Evolutionary conservation across 2,113 vertebrate genomes (phyloP).

Genomic region (Lampris incognitus): DNA sequence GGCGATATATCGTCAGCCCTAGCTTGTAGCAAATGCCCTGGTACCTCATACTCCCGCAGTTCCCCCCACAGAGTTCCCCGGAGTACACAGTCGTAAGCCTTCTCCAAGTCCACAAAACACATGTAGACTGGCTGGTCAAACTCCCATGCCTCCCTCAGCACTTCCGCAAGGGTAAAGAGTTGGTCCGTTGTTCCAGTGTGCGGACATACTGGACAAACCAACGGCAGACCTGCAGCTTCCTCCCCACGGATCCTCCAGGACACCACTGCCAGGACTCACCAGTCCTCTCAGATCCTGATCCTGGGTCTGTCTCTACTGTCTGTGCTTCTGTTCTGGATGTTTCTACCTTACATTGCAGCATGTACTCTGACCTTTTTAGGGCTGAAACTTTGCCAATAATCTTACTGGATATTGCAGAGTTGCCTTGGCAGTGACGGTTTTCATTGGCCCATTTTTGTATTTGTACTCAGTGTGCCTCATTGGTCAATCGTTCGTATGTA

Average conservation of each 20-base stretch:
- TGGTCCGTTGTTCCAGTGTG: constrained; percentile 12
- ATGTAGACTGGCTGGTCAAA: too few relatives aligned
- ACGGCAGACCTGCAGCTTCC: background rate
- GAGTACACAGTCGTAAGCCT: too few relatives aligned
- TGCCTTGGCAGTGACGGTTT: too few relatives aligned
- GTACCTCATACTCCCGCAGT: too few relatives aligned
- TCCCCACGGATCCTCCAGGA: background rate
- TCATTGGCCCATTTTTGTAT: background rate
- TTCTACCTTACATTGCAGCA: constrained; percentile 32
- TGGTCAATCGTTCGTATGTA: background rate
- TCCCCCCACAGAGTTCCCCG: too few relatives aligned
- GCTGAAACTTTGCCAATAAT: background rate
- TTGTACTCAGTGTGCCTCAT: background rate
- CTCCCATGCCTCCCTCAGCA: too few relatives aligned
- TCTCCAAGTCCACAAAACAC: too few relatives aligned
- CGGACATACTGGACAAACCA: background rate
- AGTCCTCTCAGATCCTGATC: background rate
- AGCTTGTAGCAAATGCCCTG: too few relatives aligned
- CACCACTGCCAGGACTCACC: background rate
- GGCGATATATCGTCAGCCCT: too few relatives aligned
- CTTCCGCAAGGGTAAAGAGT: too few relatives aligned
- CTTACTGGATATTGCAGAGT: background rate
- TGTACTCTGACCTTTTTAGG: constrained; percentile 26
- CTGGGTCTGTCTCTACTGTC: constrained; percentile 36
- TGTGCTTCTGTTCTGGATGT: constrained; percentile 31